Conservation (phyloP, 2,888 invertebrate species). For the Steinernema carpocapsae region DNA sequence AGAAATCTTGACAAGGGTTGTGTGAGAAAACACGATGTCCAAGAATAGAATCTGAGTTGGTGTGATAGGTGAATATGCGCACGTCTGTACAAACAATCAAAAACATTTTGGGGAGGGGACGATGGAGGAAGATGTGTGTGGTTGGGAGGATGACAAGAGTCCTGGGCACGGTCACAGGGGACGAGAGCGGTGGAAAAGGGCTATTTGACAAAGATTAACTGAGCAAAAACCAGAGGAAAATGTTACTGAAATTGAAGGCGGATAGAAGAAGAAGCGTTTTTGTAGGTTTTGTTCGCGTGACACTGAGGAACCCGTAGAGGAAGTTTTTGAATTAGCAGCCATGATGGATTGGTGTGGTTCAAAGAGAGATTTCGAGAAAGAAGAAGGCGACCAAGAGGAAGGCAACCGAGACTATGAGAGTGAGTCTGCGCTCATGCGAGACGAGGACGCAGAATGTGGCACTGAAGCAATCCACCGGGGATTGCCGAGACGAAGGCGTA, state of each 20-base stretch:
- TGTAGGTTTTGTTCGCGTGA: slow-evolving; percentile 32
- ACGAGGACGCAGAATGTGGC: slow-evolving; percentile 4
- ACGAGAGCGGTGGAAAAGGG: neutral
- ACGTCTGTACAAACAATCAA: slow-evolving; percentile 31
- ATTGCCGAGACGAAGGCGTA: neutral
- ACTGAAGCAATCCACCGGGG: slow-evolving; percentile 30
- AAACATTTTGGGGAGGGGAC: neutral
- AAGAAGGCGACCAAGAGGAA: neutral
- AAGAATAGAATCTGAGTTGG: slow-evolving; percentile 23
- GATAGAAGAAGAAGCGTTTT: neutral
- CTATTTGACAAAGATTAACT: neutral
- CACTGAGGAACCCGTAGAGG: slow-evolving; percentile 21
- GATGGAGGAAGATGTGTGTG: neutral
- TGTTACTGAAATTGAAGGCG: neutral
- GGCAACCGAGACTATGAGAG: neutral
- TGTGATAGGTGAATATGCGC: slow-evolving; percentile 4
- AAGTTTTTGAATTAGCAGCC: slow-evolving; percentile 11
- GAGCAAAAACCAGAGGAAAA: slow-evolving; percentile 27
- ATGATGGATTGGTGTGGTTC: neutral
- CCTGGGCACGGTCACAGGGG: neutral
- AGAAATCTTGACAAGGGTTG: neutral
- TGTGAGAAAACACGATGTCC: neutral
- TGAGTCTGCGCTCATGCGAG: neutral
- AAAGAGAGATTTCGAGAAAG: neutral
- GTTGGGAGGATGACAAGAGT: slow-evolving; percentile 11